Evolutionary conservation across 2,888 invertebrate species (phyloP).

Genomic region (Synergus gifuensis): DNA sequence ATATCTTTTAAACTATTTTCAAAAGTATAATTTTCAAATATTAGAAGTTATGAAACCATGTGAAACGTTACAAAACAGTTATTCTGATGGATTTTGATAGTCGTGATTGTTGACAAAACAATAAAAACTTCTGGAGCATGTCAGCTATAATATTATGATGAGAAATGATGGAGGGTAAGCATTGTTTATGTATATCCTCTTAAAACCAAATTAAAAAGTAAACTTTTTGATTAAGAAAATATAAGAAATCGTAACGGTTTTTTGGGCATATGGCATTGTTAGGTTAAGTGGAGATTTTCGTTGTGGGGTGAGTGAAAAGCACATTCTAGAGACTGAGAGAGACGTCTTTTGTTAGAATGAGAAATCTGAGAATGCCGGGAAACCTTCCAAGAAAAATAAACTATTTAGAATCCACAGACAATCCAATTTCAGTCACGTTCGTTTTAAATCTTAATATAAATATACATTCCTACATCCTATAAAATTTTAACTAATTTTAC

Average conservation of each 20-base stretch:
- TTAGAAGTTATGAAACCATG: not conserved
- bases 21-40: not conserved
- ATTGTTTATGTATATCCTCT: not conserved
- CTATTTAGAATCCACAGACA: not conserved
- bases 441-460: not conserved
- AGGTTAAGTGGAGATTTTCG: not conserved
- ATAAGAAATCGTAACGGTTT: not conserved
- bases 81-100: not conserved
- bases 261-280: not conserved
- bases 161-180: conserved; percentile 1
- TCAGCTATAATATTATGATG: not conserved
- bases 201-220: not conserved
- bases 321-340: not conserved
- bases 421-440: not conserved
- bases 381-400: not conserved
- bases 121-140: not conserved
- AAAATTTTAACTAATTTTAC: not conserved
- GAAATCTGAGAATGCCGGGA: not conserved
- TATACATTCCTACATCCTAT: not conserved
- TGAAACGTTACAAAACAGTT: not conserved
- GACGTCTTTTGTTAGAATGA: not conserved
- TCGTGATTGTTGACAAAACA: not conserved
- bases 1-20: not conserved
- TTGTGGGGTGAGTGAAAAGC: not conserved
- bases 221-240: no score